Base-by-base conservation (phyloP, 2,113 vertebrate genomes). In the Hassar affinis region DNA sequence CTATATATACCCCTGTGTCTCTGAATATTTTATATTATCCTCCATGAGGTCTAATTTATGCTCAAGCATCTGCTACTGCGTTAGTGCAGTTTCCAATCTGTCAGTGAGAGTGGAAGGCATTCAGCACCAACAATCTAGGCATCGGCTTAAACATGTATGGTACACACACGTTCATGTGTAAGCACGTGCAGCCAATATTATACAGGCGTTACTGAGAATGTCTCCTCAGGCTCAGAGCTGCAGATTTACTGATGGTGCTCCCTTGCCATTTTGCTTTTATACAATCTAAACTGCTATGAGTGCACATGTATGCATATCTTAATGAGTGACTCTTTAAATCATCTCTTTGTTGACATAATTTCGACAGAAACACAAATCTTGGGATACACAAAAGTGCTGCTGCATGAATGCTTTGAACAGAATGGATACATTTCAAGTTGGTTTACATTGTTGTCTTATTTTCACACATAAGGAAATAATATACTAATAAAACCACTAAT, bases 61-160 rank as follows among this genome's bases (percentile, higher is more conserved):
- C 84, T 75, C n/a, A 89, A 89, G 86, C 89, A 91, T 90, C 90
- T 92, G 90, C 88, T 78, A 76, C 76, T 81, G 85, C 86, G 85
- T 64, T 84, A 71, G 61, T 77, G 49, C 47, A 59, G 64, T 80
- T 88, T 83, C 80, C 84, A 84, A 88, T 90, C 76, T 66, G 17
- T 82, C 88, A 90, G 35, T 69, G 69, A 85, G 66, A 80, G 71
- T 30, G 51, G 72, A 79, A 87, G 87, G 38, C 64, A 69, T 52
- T 76, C 71, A n/a, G 74, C 59, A 77, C 51, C 57, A 17, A 35
- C 62, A 77, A 52, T 82, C 75, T 45, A 68, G 25, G 18, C 57
- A 76, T 62, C 30, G 66, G 5, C 57, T 52, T 27, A 30, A 30
- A 51, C 66, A 25, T 42, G 38, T 47, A 72, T 25, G 35, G 14